Conservation (phyloP, 2,888 invertebrate genomes). For the Galerucella pusilla region DNA sequence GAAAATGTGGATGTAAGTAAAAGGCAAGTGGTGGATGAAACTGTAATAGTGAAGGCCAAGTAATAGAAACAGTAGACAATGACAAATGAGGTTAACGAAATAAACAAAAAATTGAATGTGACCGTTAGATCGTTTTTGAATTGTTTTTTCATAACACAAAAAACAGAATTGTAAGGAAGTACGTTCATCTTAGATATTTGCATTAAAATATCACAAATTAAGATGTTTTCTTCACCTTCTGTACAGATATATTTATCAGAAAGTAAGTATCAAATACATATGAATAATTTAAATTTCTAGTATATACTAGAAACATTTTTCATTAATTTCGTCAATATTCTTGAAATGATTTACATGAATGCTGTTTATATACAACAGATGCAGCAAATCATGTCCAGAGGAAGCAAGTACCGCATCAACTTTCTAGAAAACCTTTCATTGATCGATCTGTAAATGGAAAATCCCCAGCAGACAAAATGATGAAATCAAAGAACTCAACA, state of each 20-base stretch:
- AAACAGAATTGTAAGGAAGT: background rate
- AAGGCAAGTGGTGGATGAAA: background rate
- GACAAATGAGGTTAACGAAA: constrained; percentile 14
- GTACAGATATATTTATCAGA: constrained; percentile 41
- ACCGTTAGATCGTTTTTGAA: constrained; percentile 8
- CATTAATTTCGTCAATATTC: background rate
- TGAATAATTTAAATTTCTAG: background rate
- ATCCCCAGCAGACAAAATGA: constrained; percentile 41
- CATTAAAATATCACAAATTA: constrained; percentile 4
- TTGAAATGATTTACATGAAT: background rate
- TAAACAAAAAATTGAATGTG: constrained; percentile 28
- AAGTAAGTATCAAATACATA: constrained; percentile 36
- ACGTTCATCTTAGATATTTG: background rate
- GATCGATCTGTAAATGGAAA: constrained; percentile 52
- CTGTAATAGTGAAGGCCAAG: background rate
- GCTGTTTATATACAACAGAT: constrained; percentile 37
- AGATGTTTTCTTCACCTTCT: constrained; percentile 41
- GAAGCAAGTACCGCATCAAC: constrained; percentile 45
- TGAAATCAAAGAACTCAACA: constrained; percentile 31
- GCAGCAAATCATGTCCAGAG: constrained; percentile 44
- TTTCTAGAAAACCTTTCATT: constrained; percentile 51
- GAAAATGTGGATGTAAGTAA: background rate
- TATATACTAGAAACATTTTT: background rate
- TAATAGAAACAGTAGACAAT: background rate
- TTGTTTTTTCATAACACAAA: background rate